Base-by-base conservation (phyloP, 2,113 vertebrate genomes). In the Pluvialis apricaria region DNA sequence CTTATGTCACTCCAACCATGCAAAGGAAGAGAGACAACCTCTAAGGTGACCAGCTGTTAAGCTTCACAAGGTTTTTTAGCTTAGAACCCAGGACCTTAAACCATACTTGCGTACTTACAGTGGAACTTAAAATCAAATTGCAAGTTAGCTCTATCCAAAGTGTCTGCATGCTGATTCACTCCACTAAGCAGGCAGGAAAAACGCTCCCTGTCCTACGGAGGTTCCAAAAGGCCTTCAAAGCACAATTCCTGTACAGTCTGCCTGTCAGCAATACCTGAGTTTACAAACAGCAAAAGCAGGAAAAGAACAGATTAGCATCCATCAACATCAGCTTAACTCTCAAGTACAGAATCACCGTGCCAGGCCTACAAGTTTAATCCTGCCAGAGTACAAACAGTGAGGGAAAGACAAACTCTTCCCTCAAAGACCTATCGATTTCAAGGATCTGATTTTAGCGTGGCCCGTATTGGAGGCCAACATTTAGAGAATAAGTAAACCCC, bases 21-120 rank as follows among this genome's bases (percentile, higher is more conserved):
- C 17, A 26, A 42, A 64, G 60, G 25, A 57, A 51, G 16, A 72
- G 13, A 71, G 17, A 8, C 15, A 28, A 36, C 17, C 36, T 69
- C 15, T 11, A 38, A 8, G 20, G 32, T 15, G 29, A 69, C 11
- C 38, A 73, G 11, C 29, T 69, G 11, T 62, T 71, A 70, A 76
- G 52, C 29, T 49, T 70, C 12, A 65, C 21, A 66, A 58, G 5
- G 32, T 38, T 40, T 84, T 62, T 65, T 45, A 54, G 25, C 26
- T 51, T 77, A 72, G 32, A 71, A 84, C 15, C 18, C 52, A 76
- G 57, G 10, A 32, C 57, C 45, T 84, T 44, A 55, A 82, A 28
- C 42, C 68, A 51, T 16, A n/a, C 19, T 9, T 31, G 25, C 0
- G 0, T 40, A 57, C 32, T 84, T 44, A 26, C 0, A 0, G 29